Base-by-base conservation (phyloP, 2,797 vertebrate species). In the Lepidocolaptes lacrymiger region DNA sequence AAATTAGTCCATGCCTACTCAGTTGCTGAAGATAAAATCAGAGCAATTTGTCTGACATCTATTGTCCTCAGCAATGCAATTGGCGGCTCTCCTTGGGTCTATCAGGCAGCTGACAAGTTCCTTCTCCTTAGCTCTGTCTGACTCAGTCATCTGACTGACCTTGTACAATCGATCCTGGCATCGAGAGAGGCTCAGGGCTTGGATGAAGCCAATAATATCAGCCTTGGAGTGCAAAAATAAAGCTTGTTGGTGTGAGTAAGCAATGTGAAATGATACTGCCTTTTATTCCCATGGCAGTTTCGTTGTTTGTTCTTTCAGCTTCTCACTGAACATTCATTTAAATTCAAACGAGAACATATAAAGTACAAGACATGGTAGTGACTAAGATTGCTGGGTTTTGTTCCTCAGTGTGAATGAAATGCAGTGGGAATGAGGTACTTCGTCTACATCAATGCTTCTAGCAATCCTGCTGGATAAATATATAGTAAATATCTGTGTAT, bases 31-130 rank as follows among this genome's bases (percentile, higher is more conserved):
- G 88, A 95, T 93, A 72, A 95, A 80, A 46, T 64, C 72, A 80
- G 56, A 88, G 89, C 85, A 83, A 58, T 95, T 92, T 80, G 56
- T 85, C 72, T 92, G 62, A 19, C 76, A 46, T 85, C 37, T 83
- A n/a, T 93, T 95, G 95, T 92, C 44, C 69, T 67, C 12, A 4
- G 49, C 79, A 64, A 58, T 77, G 54, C 62, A 61, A 59, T 43
- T 89, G 46, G 49, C 66, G 91, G 54, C 37, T 67, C 46, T 77
- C 37, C 48, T 64, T 94, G 61, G 68, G 49, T 64, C 62, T 75
- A 23, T 88, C 83, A 62, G 74, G 71, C 67, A 92, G 71, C 71
- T 95, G 63, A 66, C 39, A 66, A 5, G 43, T 76, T 79, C 87
- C 52, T 74, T 66, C 44, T 63, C 49, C 46, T 43, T 39, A 36